These are phyloP conservation scores for Sturnus vulgaris DNA, from an alignment of 2,113 vertebrate species.

Conservation along the genomic window DNA sequence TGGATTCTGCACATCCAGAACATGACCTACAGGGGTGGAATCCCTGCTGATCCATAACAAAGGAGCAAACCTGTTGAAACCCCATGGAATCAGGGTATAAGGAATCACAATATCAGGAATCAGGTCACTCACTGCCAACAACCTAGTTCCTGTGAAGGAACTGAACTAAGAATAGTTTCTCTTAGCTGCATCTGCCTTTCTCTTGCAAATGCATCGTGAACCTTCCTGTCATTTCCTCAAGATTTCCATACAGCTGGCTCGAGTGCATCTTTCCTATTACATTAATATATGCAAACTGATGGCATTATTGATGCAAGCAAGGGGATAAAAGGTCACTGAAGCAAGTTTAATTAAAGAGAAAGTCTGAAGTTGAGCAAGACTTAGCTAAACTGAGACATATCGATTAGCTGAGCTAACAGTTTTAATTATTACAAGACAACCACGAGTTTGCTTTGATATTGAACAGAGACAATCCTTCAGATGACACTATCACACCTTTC, in stretches of 20 bases:
- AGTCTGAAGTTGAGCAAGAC: background rate
- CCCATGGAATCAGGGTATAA: background rate
- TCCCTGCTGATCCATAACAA: background rate
- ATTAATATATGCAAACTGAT: background rate
- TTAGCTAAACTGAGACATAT: constrained; percentile 6
- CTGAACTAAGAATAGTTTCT: background rate
- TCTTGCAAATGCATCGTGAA: background rate
- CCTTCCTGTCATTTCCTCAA: background rate
- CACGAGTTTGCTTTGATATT: background rate
- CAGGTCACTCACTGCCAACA: background rate
- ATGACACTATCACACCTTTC: background rate
- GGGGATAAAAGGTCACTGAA: constrained; percentile 14
- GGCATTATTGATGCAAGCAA: background rate
- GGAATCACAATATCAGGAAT: background rate
- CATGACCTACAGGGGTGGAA: background rate
- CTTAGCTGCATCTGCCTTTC: background rate
- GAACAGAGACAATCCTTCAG: background rate
- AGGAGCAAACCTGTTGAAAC: background rate
- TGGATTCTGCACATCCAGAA: background rate
- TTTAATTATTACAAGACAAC: constrained; percentile 21
- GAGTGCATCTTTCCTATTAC: background rate
- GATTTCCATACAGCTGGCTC: background rate
- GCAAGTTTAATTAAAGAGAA: constrained; percentile 28
- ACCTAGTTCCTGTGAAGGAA: background rate
- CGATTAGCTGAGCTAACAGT: background rate